Evolutionary conservation across 2,888 invertebrate species (phyloP), one percentile per base, ranked within the genome.

Genomic region (Parnassius orleans): DNA sequence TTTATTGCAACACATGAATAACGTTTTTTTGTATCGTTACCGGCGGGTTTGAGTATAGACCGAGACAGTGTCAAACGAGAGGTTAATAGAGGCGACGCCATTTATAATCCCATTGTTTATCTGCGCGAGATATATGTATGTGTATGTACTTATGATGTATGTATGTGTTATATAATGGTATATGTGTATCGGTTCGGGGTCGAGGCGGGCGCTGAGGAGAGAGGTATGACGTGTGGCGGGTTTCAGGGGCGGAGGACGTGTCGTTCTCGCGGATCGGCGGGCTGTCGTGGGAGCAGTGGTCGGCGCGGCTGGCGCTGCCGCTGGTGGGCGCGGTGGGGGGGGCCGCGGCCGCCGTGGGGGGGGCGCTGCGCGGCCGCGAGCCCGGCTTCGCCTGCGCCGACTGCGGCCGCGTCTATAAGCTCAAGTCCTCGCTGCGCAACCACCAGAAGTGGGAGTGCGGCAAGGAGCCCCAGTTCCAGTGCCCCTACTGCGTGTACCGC

Each of bases 381-480:
- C 92, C 93, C 69, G 92, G 93, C 78, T 96, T 95, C 93, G 93
- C 94, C 64, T 96, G 96, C 86, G 94, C 95, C 61, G 95, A 95
- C 76, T 97, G 97, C 87, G 96, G 96, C 66, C 93, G 97, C 70
- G 94, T 95, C 68, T 97, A 97, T 90, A 97, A 97, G 84, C 93
- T 97, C 72, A 97, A 97, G 88, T 96, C 96, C 72, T 96, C 96
- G 65, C 89, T 96, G 75, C 93, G 96, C 66, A 96, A 96, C 84
- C 96, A 96, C 81, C 95, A 95, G 92, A 96, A 96, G 84, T 96
- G 96, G 96, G 96, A 96, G 86, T 96, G 96, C 85, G 95, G 96
- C 78, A 96, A 96, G 83, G 96, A 96, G 84, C 96, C 96, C 19
- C 95, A 95, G 84, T 96, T 96, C 84, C 95, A 95, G 79, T 96